Evolutionary conservation across 1,140 invertebrate genomes (phyloP).

Genomic region (Schmidtea mediterranea): DNA sequence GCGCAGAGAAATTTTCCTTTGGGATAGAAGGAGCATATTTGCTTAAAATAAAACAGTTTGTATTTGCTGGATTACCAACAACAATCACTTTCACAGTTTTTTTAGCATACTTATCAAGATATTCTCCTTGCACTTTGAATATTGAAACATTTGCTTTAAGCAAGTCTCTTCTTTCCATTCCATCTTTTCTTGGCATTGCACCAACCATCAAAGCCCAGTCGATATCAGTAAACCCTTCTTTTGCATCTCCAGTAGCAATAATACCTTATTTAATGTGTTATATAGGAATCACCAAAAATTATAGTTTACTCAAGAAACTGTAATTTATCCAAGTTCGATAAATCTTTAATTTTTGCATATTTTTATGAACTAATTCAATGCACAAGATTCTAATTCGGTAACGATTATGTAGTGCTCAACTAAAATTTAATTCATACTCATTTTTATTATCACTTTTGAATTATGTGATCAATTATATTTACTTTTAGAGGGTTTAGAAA

Average conservation of each 20-base stretch:
- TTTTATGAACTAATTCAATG: no score
- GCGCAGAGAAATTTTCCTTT: conserved; percentile 77
- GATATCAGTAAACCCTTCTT: conserved; percentile 70
- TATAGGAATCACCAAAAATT: no score
- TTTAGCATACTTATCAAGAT: conserved; percentile 64
- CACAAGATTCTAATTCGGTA: no score
- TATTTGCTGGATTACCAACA: conserved; percentile 96
- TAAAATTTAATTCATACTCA: no score
- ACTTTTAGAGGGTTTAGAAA: no score
- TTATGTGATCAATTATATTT: no score
- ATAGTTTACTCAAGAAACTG: no score
- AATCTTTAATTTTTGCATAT: no score
- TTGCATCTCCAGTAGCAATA: conserved; percentile 44
- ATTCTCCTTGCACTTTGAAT: conserved; percentile 72
- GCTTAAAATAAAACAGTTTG: conserved; percentile 80
- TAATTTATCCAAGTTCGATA: no score
- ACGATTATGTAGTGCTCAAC: no score
- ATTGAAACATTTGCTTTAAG: conserved; percentile 79
- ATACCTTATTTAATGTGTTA: conserved; percentile 6
- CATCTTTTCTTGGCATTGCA: conserved; percentile 84
- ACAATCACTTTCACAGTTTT: conserved; percentile 85
- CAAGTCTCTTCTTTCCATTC: conserved; percentile 92
- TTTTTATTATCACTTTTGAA: no score
- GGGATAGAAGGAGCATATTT: conserved; percentile 77
- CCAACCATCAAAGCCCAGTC: conserved; percentile 87